Base-by-base conservation (phyloP, 2,113 vertebrate species). In the Leucopsar rothschildi region DNA sequence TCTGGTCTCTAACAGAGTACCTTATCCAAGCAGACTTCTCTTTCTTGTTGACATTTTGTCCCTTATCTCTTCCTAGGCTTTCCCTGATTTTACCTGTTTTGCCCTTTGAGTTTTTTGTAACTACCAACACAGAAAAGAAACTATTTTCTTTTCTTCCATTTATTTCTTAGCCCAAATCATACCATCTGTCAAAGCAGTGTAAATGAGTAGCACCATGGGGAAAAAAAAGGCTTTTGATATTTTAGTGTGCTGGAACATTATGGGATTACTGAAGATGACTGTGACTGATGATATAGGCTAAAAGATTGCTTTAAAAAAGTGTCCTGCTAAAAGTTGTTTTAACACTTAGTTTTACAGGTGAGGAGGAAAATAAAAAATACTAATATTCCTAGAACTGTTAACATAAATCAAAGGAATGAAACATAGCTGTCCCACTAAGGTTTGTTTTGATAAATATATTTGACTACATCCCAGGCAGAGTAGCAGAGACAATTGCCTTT, bases 351-450 rank as follows among this genome's bases (percentile, higher is more conserved):
- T 65, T 72, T 82, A 66, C 10, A 29, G 35, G 5, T 37, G 52
- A 82, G 33, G 9, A 53, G 8, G 11, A 66, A 90, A 77, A 49
- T 22, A 42, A 64, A 73, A 70, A 64, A 16, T 5, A 14, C 7
- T 55, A 8, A 13, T 75, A 78, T 57, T 70, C 19, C 3, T 15
- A 15, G 22, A 18, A 20, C 6, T 72, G 21, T 16, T 77, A 55
- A 25, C 7, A n/a, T 70, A 45, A 70, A 65, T 29, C 10, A 70
- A 60, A 85, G 15, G 33, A 47, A 81, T 57, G 19, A 73, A 86
- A 19, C 2, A 5, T 1, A 22, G 5, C 3, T 69, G 23, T 5
- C 11, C 17, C 20, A 64, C 13, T 28, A 23, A 53, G 4, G 2
- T 37, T 50, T 1, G 1, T 63, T 59, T 75, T 53, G 42, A 55